Conservation (phyloP, 2,888 invertebrate species). For the Drosophila anomalipes region DNA sequence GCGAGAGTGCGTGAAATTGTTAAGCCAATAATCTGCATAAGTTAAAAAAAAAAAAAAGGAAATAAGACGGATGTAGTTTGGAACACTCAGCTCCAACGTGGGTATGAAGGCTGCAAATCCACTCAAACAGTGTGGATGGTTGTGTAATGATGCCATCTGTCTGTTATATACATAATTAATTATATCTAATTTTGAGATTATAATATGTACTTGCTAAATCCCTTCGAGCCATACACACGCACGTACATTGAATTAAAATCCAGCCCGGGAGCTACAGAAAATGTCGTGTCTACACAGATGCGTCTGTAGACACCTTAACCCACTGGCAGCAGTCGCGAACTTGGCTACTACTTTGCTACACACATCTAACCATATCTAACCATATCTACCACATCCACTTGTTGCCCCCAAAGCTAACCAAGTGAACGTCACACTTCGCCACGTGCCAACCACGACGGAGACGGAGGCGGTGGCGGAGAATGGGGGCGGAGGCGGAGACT, state of each 20-base stretch:
- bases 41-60: not conserved
- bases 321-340: slow-evolving; percentile 24
- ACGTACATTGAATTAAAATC: slow-evolving; percentile 65
- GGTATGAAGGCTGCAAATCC: not conserved
- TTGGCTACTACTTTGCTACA: slow-evolving; percentile 26
- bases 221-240: slow-evolving; percentile 43
- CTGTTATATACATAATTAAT: slow-evolving; percentile 4
- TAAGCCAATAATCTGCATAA: not conserved
- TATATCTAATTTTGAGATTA: slow-evolving; percentile 5
- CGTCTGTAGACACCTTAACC: slow-evolving; percentile 8
- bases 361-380: slow-evolving; percentile 11
- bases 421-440: slow-evolving; percentile 44
- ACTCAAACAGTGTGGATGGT: not conserved
- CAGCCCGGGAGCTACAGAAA: slow-evolving; percentile 27
- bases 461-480: too few species aligned
- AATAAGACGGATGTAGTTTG: not conserved
- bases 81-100: not conserved
- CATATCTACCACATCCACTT: slow-evolving; percentile 44
- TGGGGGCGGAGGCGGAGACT: not conserved
- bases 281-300: slow-evolving; percentile 25
- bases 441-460: slow-evolving; percentile 31
- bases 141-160: not conserved
- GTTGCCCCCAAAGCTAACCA: slow-evolving; percentile 46
- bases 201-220: slow-evolving; percentile 24
- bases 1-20: not conserved